phyloP scores from a whole-genome alignment of 2,113 vertebrate genomes.

The Carollia perspicillata region DNA sequence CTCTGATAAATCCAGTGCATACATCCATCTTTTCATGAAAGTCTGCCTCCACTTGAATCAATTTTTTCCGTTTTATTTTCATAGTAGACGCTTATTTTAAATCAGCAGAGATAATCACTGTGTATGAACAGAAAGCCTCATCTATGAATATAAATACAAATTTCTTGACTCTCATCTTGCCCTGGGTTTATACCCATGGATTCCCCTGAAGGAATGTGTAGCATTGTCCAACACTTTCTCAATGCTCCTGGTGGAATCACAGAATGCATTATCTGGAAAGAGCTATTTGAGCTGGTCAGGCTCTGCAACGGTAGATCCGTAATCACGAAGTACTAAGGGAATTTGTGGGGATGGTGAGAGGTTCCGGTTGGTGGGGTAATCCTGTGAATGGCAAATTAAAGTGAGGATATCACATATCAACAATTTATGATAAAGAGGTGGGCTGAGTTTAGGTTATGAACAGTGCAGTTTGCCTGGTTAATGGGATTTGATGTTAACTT shows the following conservation, averaged over 20 bases:
- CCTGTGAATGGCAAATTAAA: background rate
- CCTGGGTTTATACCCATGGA: background rate
- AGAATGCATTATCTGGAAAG: background rate
- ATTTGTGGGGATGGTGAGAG: background rate
- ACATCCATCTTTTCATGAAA: background rate
- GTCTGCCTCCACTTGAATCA: background rate
- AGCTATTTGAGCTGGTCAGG: background rate
- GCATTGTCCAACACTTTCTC: background rate
- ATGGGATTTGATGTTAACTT: background rate
- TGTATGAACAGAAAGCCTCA: background rate
- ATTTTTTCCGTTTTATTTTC: background rate
- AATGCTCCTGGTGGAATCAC: background rate
- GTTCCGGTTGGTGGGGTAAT: background rate
- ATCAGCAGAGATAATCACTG: background rate
- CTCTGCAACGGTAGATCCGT: fast-evolving
- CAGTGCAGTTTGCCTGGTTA: background rate
- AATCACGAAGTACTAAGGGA: background rate
- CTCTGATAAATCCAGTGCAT: background rate
- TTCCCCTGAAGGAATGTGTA: background rate
- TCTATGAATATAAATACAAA: background rate
- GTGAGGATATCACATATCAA: background rate
- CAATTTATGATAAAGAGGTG: background rate
- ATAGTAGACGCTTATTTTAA: background rate
- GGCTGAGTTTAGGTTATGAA: background rate
- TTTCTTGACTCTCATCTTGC: background rate